phyloP scores from a whole-genome alignment of 2,113 vertebrate species.

The Nipponia nippon region DNA sequence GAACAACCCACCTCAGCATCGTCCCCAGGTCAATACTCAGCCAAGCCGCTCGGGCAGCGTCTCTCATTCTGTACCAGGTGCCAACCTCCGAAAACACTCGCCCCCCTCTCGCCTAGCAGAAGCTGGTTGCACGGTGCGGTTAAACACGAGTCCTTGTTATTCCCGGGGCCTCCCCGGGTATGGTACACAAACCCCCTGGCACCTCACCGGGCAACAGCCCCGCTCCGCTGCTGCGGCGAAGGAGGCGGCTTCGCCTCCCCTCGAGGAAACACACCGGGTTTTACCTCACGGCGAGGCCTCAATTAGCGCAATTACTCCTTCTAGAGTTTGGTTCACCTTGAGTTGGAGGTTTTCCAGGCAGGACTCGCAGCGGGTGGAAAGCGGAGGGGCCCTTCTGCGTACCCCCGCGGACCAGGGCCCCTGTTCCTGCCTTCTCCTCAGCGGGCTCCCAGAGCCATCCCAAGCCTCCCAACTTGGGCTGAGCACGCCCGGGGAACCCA shows the following conservation, averaged over 20 bases:
- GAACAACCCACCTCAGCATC: not conserved
- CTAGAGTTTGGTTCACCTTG: not conserved
- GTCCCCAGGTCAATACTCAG: rapidly evolving
- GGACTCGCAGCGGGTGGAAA: no score
- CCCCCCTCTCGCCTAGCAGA: rapidly evolving
- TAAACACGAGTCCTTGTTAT: rapidly evolving
- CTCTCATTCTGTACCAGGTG: rapidly evolving
- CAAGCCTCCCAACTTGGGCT: not conserved
- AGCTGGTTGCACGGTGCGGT: rapidly evolving
- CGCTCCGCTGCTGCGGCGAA: rapidly evolving
- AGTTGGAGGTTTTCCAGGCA: not conserved
- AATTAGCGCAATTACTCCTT: rapidly evolving
- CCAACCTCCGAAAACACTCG: rapidly evolving
- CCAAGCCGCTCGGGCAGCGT: rapidly evolving
- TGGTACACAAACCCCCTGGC: rapidly evolving
- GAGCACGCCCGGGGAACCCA: no score
- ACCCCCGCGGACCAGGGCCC: rapidly evolving
- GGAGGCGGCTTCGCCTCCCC: not conserved
- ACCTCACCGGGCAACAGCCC: rapidly evolving
- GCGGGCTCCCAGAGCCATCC: not conserved
- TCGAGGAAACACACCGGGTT: rapidly evolving
- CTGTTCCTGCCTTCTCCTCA: rapidly evolving
- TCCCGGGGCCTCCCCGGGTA: rapidly evolving
- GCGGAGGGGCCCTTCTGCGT: no score
- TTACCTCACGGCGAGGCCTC: not conserved